Percentiles rank a stretch among this genome's conserved stretches.
These are phyloP conservation scores for Labrus mixtus DNA, from an alignment of 2,113 vertebrate genomes.

Conservation along the genomic window DNA sequence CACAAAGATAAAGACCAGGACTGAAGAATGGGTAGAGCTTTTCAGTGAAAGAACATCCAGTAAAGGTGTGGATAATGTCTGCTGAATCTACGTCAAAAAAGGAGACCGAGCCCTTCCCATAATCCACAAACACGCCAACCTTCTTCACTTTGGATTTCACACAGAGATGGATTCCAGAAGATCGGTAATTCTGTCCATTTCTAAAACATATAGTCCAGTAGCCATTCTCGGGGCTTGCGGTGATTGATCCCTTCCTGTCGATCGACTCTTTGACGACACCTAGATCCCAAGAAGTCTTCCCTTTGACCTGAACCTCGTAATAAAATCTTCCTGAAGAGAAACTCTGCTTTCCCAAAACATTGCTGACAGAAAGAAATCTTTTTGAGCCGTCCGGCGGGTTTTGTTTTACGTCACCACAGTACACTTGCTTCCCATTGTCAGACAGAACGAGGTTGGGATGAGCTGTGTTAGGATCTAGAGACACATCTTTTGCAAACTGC, in stretches of 20 bases:
- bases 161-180: background rate
- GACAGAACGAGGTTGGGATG: conserved; percentile 38
- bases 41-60: conserved; percentile 33
- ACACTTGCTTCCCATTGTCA: conserved; percentile 15
- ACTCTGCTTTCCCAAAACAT: conserved; percentile 43
- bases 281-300: conserved; percentile 50
- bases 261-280: conserved; percentile 46
- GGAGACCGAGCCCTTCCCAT: background rate
- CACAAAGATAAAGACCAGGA: background rate
- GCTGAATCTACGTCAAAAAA: conserved; percentile 41
- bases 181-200: background rate
- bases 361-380: background rate
- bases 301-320: conserved; percentile 49
- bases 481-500: conserved; percentile 48
- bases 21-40: conserved; percentile 46
- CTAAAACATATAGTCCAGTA: conserved; percentile 42
- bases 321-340: conserved; percentile 58
- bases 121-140: conserved; percentile 58
- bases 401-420: background rate
- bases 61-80: conserved; percentile 23
- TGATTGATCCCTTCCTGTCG: conserved; percentile 7
- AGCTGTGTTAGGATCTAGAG: conserved; percentile 49
- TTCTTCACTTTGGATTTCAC: background rate
- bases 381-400: conserved; percentile 2
- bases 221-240: fast-evolving